A percentile compares a stretch with the other conserved stretches of the same genome.
These are phyloP conservation scores for Spheniscus mendiculus DNA, from an alignment of 2,113 vertebrate species.

Conservation along the genomic window DNA sequence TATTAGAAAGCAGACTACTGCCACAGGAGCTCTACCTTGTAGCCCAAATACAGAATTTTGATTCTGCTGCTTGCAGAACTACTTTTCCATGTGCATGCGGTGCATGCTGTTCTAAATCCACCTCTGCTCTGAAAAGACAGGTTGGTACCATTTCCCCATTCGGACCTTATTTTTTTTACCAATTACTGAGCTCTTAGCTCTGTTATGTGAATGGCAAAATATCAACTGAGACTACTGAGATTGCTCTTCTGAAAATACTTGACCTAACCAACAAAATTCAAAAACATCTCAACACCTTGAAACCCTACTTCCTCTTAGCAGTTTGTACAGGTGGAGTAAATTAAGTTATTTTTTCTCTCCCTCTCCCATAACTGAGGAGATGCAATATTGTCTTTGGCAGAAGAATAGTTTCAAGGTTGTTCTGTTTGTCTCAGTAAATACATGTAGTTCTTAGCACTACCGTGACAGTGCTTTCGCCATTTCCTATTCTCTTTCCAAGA, in stretches of 20 bases:
- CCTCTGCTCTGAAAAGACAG: neutral
- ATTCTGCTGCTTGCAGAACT: neutral
- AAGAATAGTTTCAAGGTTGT: constrained; percentile 18
- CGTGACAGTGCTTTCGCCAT: neutral
- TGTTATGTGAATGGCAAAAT: neutral
- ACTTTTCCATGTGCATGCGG: neutral
- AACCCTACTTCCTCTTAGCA: neutral
- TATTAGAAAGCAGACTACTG: neutral
- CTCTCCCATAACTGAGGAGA: neutral
- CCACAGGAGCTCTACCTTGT: neutral
- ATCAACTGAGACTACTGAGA: neutral
- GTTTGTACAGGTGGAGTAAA: constrained; percentile 12
- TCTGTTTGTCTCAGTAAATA: constrained; percentile 23
- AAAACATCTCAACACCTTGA: neutral
- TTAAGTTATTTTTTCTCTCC: neutral
- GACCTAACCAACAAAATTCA: neutral
- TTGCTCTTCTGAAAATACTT: neutral
- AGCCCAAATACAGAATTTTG: neutral
- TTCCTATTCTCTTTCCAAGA: neutral
- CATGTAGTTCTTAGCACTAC: neutral
- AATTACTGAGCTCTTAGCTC: neutral
- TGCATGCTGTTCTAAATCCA: neutral
- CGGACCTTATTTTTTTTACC: neutral
- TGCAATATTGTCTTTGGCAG: constrained; percentile 36
- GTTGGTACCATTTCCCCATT: neutral